Conservation (phyloP, 2,797 vertebrate species). For the Phrynocephalus vlangalii region DNA sequence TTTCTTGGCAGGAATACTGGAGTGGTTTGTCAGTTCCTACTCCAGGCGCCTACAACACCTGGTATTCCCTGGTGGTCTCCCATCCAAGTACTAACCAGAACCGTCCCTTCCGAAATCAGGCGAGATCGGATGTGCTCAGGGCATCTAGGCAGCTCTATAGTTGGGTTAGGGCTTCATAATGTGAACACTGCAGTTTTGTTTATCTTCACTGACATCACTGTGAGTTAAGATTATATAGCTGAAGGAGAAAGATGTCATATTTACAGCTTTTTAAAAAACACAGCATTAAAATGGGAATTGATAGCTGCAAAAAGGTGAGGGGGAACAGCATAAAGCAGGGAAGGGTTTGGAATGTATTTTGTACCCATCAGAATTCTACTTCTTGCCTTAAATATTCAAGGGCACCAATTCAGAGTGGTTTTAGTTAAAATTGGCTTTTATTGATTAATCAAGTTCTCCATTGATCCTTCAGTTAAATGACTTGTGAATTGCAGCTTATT, state of each 20-base stretch:
- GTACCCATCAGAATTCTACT: not conserved
- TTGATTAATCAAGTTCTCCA: not conserved
- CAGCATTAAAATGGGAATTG: not conserved
- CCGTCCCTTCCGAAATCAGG: no score
- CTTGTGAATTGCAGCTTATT: not conserved
- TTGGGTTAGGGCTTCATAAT: not conserved
- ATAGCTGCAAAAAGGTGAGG: not conserved
- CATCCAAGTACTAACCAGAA: no score
- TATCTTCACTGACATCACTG: not conserved
- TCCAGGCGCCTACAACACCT: no score
- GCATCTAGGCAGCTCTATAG: no score
- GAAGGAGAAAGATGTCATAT: not conserved
- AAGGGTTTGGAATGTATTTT: not conserved
- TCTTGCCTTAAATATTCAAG: not conserved
- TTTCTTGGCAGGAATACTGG: no score
- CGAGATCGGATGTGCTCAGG: no score
- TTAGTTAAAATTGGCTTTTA: slow-evolving; percentile 22
- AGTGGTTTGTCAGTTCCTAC: no score
- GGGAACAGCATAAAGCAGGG: not conserved
- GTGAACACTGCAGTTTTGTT: not conserved
- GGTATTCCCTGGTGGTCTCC: no score
- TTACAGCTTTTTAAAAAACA: no score
- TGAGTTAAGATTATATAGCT: not conserved
- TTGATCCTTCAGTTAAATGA: not conserved
- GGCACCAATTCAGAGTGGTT: not conserved